These are phyloP conservation scores for Psococerastis gibbosa DNA, from an alignment of 2,888 invertebrate species.

Conservation along the genomic window DNA sequence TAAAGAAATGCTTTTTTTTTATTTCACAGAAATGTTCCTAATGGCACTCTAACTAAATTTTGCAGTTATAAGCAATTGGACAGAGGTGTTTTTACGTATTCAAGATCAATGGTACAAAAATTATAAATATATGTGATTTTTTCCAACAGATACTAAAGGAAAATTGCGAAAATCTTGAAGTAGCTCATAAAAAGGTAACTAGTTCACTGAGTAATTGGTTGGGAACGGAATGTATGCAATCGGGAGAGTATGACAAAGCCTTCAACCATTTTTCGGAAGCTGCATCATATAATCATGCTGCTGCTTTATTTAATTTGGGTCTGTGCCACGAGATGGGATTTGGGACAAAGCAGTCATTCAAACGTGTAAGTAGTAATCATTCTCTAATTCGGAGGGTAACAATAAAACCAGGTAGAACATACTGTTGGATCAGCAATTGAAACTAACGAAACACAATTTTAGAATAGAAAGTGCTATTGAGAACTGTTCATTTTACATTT, in stretches of 20 bases:
- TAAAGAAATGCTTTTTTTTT: no score
- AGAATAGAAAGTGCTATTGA: no score
- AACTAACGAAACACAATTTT: no score
- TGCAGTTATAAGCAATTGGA: no score
- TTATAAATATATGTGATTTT: no score
- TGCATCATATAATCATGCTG: constrained; percentile 36
- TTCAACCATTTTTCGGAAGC: constrained; percentile 34
- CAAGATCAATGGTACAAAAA: no score
- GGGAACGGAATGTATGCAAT: constrained; percentile 38
- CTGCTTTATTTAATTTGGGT: constrained; percentile 46
- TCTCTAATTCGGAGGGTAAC: constrained; percentile 4
- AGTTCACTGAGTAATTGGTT: constrained; percentile 39
- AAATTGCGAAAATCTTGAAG: constrained; percentile 13
- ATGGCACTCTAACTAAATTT: no score
- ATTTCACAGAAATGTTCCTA: no score
- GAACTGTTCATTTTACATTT: no score
- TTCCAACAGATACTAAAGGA: not conserved
- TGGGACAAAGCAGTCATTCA: constrained; percentile 37
- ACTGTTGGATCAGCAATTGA: no score
- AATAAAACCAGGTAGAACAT: no score
- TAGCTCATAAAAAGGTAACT: constrained; percentile 31
- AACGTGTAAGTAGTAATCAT: constrained; percentile 28
- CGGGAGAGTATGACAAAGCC: constrained; percentile 35
- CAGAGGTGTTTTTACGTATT: no score
- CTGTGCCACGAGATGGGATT: constrained; percentile 47